phyloP scores from a whole-genome alignment of 2,113 vertebrate genomes.

The Phylloscopus trochilus region DNA sequence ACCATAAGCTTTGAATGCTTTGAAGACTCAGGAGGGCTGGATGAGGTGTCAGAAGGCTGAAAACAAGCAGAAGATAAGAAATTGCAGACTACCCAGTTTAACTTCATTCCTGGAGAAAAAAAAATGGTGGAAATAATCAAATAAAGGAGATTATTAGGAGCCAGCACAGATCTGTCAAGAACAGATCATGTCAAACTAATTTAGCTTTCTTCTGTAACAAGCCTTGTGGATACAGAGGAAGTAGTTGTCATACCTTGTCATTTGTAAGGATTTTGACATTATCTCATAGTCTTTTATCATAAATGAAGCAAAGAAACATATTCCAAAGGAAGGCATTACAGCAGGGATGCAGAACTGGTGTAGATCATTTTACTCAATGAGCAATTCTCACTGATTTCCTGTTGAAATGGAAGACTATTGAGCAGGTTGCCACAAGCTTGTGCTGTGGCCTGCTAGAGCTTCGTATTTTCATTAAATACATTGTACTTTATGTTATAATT shows the following conservation, averaged over 20 bases:
- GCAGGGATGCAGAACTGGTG: not conserved
- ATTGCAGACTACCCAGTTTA: constrained; percentile 9
- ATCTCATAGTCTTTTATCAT: constrained; percentile 51
- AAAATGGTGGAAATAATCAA: constrained; percentile 28
- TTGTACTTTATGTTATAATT: not conserved
- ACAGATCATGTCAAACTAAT: constrained; percentile 56
- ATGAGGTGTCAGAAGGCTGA: constrained; percentile 11
- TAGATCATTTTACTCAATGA: not conserved
- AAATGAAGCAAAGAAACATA: constrained; percentile 11
- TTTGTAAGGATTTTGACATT: constrained; percentile 54
- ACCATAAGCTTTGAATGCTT: not conserved
- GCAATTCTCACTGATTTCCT: not conserved
- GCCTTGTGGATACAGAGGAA: constrained; percentile 35
- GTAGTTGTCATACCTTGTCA: constrained; percentile 56
- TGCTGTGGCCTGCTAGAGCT: not conserved
- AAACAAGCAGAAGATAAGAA: not conserved
- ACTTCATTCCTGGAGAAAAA: not conserved
- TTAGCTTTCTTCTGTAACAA: constrained; percentile 54
- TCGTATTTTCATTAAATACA: not conserved
- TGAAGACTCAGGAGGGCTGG: not conserved
- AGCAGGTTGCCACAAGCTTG: not conserved
- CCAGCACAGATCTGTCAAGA: constrained; percentile 51
- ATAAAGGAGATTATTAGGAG: constrained; percentile 45
- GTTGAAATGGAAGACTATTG: not conserved
- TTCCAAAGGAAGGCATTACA: constrained; percentile 16